Conservation (phyloP, 1,140 invertebrate species). For the Sarcophaga bullata region DNA sequence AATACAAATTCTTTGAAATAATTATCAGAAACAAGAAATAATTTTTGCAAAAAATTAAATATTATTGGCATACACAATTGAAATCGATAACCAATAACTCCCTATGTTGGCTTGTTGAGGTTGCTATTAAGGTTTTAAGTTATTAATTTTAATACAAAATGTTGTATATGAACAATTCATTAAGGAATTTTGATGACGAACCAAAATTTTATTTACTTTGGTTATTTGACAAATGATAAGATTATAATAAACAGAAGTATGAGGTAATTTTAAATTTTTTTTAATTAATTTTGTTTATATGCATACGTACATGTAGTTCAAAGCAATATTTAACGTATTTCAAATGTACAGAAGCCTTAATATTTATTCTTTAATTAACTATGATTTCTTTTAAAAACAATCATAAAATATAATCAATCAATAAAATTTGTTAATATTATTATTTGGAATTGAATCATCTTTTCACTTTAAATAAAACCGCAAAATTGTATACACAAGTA, state of each 20-base stretch:
- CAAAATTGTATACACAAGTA: neutral
- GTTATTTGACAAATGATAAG: neutral
- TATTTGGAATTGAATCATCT: constrained; percentile 6
- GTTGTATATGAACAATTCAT: constrained; percentile 10
- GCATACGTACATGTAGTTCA: neutral
- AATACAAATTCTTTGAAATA: no score
- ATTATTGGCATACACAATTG: no score
- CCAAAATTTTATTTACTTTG: neutral
- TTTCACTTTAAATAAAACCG: neutral
- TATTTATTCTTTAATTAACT: no score
- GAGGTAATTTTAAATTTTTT: neutral
- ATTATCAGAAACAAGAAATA: no score
- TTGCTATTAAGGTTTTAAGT: no score
- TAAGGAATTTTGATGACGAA: constrained; percentile 14
- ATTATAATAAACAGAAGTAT: neutral
- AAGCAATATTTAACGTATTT: no score
- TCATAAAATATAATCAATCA: no score
- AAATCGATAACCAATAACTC: no score
- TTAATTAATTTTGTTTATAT: neutral
- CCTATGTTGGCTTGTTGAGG: no score
- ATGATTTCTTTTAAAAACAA: no score
- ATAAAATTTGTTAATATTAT: neutral
- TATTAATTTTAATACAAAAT: neutral
- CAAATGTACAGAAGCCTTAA: no score
- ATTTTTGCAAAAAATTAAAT: no score